A percentile compares a stretch with the other conserved stretches of the same genome.
These are phyloP conservation scores for Cephus nigrinus DNA, from an alignment of 2,888 invertebrate species.

Conservation along the genomic window DNA sequence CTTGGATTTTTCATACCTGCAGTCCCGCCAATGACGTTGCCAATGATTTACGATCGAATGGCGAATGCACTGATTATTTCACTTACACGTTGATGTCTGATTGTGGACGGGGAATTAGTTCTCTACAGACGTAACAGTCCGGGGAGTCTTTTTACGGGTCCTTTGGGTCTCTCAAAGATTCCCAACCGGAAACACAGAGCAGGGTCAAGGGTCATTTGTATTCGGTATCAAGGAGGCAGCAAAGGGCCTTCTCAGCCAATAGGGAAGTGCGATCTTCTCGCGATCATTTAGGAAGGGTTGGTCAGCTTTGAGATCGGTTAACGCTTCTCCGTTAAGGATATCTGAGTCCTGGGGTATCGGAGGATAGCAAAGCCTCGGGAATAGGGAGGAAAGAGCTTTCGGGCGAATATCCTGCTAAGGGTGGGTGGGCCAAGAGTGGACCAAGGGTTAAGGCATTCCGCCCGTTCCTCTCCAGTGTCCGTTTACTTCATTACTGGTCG, in stretches of 20 bases:
- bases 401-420: background rate
- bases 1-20: too few species aligned
- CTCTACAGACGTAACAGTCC: background rate
- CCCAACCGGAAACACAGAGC: background rate
- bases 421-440: background rate
- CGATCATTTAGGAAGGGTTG: background rate
- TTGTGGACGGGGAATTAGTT: background rate
- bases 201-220: background rate
- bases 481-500: conserved; percentile 43
- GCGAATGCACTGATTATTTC: background rate
- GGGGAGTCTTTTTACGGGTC: background rate
- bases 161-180: background rate
- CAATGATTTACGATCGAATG: background rate
- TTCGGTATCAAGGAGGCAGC: background rate
- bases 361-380: background rate
- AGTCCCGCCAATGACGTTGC: background rate
- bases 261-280: background rate
- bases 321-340: conserved; percentile 23
- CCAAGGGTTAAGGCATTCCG: conserved; percentile 28
- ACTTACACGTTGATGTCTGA: background rate
- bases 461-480: conserved; percentile 36
- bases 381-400: background rate
- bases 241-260: background rate
- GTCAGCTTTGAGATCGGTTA: conserved; percentile 27
- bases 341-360: conserved; percentile 23